Conservation (phyloP, 2,113 vertebrate genomes). For the Neolamprologus hecqui region DNA sequence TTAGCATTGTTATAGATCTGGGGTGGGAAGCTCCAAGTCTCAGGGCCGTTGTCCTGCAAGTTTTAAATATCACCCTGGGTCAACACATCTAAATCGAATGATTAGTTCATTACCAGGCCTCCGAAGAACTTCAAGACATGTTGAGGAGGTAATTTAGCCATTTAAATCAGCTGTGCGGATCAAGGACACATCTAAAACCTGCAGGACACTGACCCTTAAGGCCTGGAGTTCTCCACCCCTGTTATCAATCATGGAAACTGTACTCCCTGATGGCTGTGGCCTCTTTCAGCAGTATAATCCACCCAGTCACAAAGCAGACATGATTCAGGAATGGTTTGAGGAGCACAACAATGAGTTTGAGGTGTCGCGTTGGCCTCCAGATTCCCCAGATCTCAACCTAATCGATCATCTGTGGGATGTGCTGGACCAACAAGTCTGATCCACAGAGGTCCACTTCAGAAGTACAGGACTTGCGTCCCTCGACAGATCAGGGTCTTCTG, state of each 20-base stretch:
- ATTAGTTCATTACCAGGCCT: accelerated
- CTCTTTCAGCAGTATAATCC: neutral
- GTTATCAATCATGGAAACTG: neutral
- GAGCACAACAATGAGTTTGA: neutral
- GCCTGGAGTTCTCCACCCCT: neutral
- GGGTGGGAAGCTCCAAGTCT: accelerated
- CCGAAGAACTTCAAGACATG: neutral
- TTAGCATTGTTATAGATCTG: neutral
- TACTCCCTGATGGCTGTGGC: neutral
- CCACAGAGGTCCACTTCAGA: neutral
- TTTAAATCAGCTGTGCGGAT: neutral
- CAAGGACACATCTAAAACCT: neutral
- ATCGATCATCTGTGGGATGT: neutral
- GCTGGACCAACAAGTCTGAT: neutral
- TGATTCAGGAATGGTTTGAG: accelerated
- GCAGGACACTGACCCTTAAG: neutral
- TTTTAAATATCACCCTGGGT: accelerated
- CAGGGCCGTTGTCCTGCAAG: neutral
- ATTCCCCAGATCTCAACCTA: neutral
- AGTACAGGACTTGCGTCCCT: neutral
- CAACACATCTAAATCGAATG: accelerated
- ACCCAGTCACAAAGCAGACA: neutral
- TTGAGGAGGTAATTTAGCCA: neutral
- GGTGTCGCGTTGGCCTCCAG: neutral
- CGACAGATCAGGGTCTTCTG: neutral